Evolutionary conservation across 2,113 vertebrate genomes (phyloP), one percentile per base, ranked within the genome.

Genomic region (Forbesichthys papilliferus): DNA sequence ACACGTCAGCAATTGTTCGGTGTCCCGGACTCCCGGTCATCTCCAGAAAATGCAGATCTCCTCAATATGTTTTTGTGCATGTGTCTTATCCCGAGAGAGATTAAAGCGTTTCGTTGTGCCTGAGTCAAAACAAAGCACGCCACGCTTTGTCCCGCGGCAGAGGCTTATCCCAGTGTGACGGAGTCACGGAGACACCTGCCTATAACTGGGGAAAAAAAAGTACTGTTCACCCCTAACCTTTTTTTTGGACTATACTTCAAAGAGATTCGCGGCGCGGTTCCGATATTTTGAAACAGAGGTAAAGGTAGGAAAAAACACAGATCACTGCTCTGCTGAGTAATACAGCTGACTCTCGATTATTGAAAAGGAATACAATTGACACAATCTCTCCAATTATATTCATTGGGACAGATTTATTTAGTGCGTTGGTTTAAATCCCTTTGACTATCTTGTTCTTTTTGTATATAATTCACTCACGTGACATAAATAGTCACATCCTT

Each of bases 191-290:
- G 16, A 46, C 3, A 13, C 55, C 47, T 49, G n/a, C 48, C 47
- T 61, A 51, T 47, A 64, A 34, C 46, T n/a, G 62, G 48, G 63
- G 64, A 58, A 67, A 16, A 66, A 67, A 58, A 67, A 16, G 13
- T 48, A 12, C 51, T 53, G 33, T 8, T 53, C 68, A 60, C 53
- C 66, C 54, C 11, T 73, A 65, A 73, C 36, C 82, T 52, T 46
- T 11, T 46, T 12, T 9, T 2, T 34, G 67, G 64, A 53, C 42
- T 18, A 65, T 51, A 64, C 33, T 20, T 49, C 13, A 59, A 36
- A 64, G 71, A 56, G 11, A 55, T 0, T 27, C n/a, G n/a, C 48
- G 14, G 18, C 27, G 33, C 48, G 48, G 8, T 11, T 48, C 16
- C 5, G 46, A 63, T 9, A 11, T 3, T 27, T 53, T 70, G 18